Base-by-base conservation (phyloP, 2,113 vertebrate species). In the Pachypanchax playfairii region DNA sequence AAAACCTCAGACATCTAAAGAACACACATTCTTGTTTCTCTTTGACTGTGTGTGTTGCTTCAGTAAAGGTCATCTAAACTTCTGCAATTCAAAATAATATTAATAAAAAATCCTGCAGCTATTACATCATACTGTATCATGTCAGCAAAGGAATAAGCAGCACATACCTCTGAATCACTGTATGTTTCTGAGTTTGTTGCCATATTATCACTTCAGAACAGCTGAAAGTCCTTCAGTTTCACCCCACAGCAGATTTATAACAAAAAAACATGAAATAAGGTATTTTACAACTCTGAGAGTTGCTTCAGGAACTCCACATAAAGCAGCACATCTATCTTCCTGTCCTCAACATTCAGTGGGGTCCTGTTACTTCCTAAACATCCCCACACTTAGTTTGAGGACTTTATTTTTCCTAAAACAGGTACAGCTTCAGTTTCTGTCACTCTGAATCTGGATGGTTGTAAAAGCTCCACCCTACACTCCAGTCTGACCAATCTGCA, bases 161-260 rank as follows among this genome's bases (percentile, higher is more conserved):
- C 61, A 87, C 87, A 59, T 91, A 92, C 90, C 89, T 91, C 86
- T 35, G 66, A 47, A 56, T 89, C 83, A 57, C 71, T 69, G 77
- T 54, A 82, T 50, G 77, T 44, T 68, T 90, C 87, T 51, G 73
- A 64, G 64, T 57, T 75, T 56, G 80, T 75, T 70, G 88, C 85
- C 88, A 90, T 88, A 25, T 62, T 65, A 55, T 78, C 26, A 48
- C 29, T 78, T 56, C 38, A 70, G n/a, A 33, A 51, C 13, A 55
- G 53, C 63, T 0, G 2, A 20, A 60, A 43, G 52, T 65, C 61
- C 71, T 36, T 52, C 26, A 58, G 58, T 24, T 44, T 54, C 29
- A 75, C 33, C 66, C 48, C 15, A 11, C 51, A 65, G 64, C 39
- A 65, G 48, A 54, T 36, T n/a, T 9, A 47, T 49, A 51, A 55